Base-by-base conservation (phyloP, 2,797 vertebrate genomes). In the Amphiprion clarkii region DNA sequence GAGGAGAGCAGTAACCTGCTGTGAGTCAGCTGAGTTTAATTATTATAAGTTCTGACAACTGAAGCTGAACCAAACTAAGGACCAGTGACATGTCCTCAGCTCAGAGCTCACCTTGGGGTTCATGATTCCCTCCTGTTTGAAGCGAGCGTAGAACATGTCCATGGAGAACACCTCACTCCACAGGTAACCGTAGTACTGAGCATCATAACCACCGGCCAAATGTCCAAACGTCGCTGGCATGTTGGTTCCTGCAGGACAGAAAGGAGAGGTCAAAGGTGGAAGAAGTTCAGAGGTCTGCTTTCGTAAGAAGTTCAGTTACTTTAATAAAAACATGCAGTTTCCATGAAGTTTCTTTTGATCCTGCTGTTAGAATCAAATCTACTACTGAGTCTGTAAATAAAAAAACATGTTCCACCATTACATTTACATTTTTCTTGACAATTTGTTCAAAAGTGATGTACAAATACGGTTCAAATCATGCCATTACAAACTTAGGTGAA, bases 151-250 rank as follows among this genome's bases (percentile, higher is more conserved):
- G 94, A 98, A 99, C 98, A 99, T 99, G 85, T 99, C 98, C 96
- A 97, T 98, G 78, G 98, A 99, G 78, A 95, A 99, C 7, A 99
- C 98, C 77, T 99, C 97, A 3, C 98, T 99, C 98, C 98, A 99
- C 64, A 99, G 94, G 92, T 99, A 99, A 64, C 98, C 97, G 0
- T 99, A 99, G 90, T 99, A 99, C 93, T 99, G 98, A 0, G 98
- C 98, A 0, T 99, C 98, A 0, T 99, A 99, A 44, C 98, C 98
- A 0, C 98, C 98, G 0, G 97, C 97, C 78, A 99, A 85, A 89
- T 99, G 98, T n/a, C 98, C 98, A 0, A 99, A 99, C 0, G 98
- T 99, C 0, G 98, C 98, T 0, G 97, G 98, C 98, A 99, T 99
- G 94, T 99, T 98, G 4, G 98, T 98, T 16, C 96, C 98, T 99